Percentiles rank a stretch among this genome's conserved stretches.
Conservation (phyloP, 2,888 invertebrate species). For the Archips crataeganus region DNA sequence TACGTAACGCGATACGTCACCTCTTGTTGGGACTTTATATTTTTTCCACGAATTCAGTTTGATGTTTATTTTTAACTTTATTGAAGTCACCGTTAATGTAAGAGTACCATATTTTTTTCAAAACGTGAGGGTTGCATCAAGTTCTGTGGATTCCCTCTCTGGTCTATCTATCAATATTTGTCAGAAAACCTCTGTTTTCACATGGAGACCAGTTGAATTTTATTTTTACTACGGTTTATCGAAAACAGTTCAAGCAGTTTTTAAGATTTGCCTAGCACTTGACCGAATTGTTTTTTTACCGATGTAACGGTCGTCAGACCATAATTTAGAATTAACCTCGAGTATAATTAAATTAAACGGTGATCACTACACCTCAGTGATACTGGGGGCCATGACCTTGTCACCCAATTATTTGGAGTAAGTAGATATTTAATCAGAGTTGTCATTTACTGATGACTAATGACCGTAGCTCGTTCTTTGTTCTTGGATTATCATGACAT, state of each 20-base stretch:
- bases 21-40: conserved; percentile 4
- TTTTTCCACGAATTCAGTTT: conserved; percentile 22
- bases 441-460: conserved; percentile 1
- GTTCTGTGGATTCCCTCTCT: no score
- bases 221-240: no score
- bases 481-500: background rate
- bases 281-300: background rate
- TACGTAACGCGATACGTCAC: conserved; percentile 13
- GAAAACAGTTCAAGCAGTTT: no score
- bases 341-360: background rate
- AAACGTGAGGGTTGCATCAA: no score
- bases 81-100: background rate
- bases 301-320: background rate
- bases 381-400: background rate
- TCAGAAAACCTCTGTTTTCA: no score
- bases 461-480: background rate
- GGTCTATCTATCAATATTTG: no score
- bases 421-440: background rate
- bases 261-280: background rate
- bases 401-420: background rate
- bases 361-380: no score
- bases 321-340: background rate
- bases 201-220: no score
- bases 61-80: conserved; percentile 12
- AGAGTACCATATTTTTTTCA: no score